Percentiles rank a stretch among this genome's conserved stretches.
Evolutionary conservation across 23 tunicate genomes (phyloP).

Genomic region (Styela plicata): DNA sequence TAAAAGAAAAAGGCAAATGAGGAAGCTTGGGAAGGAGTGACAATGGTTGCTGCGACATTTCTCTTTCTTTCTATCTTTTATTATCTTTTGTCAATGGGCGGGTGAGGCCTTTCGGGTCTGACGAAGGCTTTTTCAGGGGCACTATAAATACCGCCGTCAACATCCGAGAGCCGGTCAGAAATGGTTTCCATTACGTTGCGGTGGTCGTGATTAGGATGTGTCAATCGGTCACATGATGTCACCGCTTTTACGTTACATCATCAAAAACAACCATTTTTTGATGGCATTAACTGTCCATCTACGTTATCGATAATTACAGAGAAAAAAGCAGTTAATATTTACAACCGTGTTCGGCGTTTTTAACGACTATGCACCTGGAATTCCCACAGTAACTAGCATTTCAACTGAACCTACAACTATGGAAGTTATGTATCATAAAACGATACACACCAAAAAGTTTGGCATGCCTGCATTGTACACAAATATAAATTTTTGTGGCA

Average conservation of each 20-base stretch:
- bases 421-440: no score
- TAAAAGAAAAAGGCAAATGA: slow-evolving; percentile 16
- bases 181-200: background rate
- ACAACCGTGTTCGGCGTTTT: no score
- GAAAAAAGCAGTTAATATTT: no score
- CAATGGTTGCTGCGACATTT: background rate
- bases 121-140: slow-evolving; percentile 51
- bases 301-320: no score
- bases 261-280: no score
- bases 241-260: background rate
- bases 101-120: slow-evolving; percentile 67
- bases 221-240: background rate
- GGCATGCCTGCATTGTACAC: no score
- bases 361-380: no score
- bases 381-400: no score
- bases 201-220: background rate
- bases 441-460: no score
- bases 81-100: slow-evolving; percentile 27
- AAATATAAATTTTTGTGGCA: no score
- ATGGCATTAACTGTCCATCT: no score
- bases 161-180: slow-evolving; percentile 8
- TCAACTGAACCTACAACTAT: no score
- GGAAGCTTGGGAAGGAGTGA: slow-evolving; percentile 9
- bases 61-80: slow-evolving; percentile 22
- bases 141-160: slow-evolving; percentile 28